phyloP scores from a whole-genome alignment of 2,113 vertebrate species.

The Periophthalmodon schlosseri region DNA sequence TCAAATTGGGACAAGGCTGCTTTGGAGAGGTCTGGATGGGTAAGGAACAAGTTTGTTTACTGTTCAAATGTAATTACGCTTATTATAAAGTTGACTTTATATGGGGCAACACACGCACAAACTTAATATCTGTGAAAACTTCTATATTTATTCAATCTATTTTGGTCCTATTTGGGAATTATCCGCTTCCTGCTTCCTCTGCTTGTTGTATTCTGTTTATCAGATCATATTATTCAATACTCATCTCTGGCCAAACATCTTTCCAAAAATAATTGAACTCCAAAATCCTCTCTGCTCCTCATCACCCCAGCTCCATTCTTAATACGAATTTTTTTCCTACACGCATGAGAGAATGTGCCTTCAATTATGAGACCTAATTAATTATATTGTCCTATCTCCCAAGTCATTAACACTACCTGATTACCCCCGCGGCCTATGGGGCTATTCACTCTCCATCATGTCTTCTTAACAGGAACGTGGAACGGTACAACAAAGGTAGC shows the following conservation, averaged over 20 bases:
- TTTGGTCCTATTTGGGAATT: constrained; percentile 28
- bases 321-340: constrained; percentile 25
- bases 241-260: constrained; percentile 16
- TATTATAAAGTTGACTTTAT: neutral
- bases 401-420: constrained; percentile 50
- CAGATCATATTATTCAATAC: constrained; percentile 32
- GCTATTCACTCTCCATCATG: constrained; percentile 10
- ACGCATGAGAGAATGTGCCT: constrained; percentile 54
- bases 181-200: constrained; percentile 60
- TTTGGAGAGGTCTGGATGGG: constrained; percentile 99
- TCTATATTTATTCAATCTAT: constrained; percentile 41
- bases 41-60: constrained; percentile 70
- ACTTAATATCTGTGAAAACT: constrained; percentile 4
- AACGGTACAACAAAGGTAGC: constrained; percentile 97
- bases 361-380: constrained; percentile 62
- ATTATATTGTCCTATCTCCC: constrained; percentile 44
- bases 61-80: neutral
- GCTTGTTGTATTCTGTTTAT: constrained; percentile 49
- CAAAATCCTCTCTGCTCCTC: constrained; percentile 25
- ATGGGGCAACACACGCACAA: neutral
- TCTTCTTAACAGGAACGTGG: constrained; percentile 85
- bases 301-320: neutral
- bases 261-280: neutral
- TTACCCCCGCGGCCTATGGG: constrained; percentile 36
- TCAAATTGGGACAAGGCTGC: constrained; percentile 97